phyloP scores from a whole-genome alignment of 2,113 vertebrate species.

The Nettapus auritus region DNA sequence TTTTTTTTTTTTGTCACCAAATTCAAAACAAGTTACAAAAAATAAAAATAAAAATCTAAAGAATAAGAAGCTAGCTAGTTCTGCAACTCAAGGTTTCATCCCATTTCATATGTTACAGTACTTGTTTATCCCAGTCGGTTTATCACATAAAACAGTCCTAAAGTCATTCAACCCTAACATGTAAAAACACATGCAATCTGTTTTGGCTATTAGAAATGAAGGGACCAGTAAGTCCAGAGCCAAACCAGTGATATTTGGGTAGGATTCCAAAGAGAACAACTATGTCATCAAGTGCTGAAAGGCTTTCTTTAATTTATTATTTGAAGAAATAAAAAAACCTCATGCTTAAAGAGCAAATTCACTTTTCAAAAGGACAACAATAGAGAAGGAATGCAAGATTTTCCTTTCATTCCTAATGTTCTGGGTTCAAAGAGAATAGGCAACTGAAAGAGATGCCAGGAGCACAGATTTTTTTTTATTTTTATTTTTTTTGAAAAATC shows the following conservation, averaged over 20 bases:
- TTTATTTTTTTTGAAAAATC: neutral
- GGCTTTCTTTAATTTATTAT: neutral
- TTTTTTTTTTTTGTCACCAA: neutral
- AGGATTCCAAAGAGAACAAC: neutral
- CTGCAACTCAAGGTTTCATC: neutral
- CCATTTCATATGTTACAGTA: neutral
- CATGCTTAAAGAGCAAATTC: neutral
- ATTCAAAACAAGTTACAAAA: neutral
- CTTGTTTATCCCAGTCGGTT: slow-evolving; percentile 12
- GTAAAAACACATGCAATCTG: neutral
- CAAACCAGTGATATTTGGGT: neutral
- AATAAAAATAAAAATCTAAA: neutral
- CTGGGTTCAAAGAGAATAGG: neutral
- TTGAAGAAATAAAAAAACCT: neutral
- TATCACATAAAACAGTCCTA: slow-evolving; percentile 7
- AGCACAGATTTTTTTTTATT: neutral
- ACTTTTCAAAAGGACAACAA: neutral
- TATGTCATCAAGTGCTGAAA: neutral
- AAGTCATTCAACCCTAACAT: neutral
- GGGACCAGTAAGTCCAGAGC: neutral
- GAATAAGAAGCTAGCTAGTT: neutral
- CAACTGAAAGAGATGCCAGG: neutral
- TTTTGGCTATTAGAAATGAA: neutral
- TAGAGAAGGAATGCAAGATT: slow-evolving; percentile 5
- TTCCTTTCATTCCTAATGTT: neutral